Evolutionary conservation across 2,113 vertebrate species (phyloP), one percentile per base, ranked within the genome.

Genomic region (Electrona antarctica): DNA sequence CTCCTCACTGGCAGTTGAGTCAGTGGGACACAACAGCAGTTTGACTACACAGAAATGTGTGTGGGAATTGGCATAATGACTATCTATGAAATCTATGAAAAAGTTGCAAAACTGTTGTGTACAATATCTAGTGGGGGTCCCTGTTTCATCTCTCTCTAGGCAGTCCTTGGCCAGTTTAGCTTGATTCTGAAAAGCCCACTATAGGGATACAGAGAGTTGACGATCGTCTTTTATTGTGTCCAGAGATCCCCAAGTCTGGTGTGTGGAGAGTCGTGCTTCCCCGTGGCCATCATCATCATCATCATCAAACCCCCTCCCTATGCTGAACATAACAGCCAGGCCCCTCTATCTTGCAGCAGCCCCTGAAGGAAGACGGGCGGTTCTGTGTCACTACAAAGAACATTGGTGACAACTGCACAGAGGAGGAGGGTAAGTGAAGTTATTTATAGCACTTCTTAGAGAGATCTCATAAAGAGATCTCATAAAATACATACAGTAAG

Each of bases 171-270:
- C 21, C 21, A 1, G 10, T 15, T 67, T 7, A 28, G 8, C 45
- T 10, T 8, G 7, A 61, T 46, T 47, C 29, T 55, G n/a, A 58
- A 9, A 13, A 46, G 15, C 7, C 0, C 7, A 7, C 13, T n/a
- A 12, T 56, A 14, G 21, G 14, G 8, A 49, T 7, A 11, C 21
- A 45, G n/a, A 14, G 9, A 10, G 29, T 33, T 59, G 2, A 11
- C 3, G 52, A 2, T 72, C 51, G 11, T 69, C 9, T 58, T 28
- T 59, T 6, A 55, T 63, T 60, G 54, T 67, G 7, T 51, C 10
- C 64, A 84, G 63, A 67, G 59, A 75, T 7, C 50, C 64, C 55
- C 64, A 14, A 55, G 45, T 60, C 59, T 21, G 21, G 9, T 4
- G 51, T 52, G 7, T 9, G 51, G 10, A 12, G 51, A 52, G 56